These are phyloP conservation scores for Strix aluco DNA, from an alignment of 2,113 vertebrate genomes.

Conservation along the genomic window DNA sequence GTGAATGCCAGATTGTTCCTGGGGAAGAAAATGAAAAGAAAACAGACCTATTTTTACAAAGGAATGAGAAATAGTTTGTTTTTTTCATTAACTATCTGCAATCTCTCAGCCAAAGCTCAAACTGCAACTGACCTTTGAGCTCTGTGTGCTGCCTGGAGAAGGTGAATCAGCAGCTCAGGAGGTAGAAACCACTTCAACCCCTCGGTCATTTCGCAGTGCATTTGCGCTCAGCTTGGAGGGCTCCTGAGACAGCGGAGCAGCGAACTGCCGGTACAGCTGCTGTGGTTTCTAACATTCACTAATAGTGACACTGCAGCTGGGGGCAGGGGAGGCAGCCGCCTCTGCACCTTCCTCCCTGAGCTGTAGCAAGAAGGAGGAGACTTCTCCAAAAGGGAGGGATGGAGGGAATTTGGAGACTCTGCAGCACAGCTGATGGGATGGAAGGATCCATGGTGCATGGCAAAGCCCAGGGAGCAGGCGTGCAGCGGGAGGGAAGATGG, in stretches of 20 bases:
- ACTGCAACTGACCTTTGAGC: neutral
- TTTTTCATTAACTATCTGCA: neutral
- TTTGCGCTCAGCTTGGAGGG: neutral
- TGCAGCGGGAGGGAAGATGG: neutral
- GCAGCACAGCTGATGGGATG: neutral
- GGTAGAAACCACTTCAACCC: neutral
- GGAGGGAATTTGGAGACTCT: neutral
- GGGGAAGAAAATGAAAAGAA: neutral
- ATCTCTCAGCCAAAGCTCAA: neutral
- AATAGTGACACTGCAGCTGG: neutral
- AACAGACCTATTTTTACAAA: neutral
- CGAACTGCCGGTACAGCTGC: neutral
- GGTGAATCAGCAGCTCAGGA: slow-evolving; percentile 21
- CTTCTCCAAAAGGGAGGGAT: neutral
- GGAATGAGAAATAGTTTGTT: neutral
- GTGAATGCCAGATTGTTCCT: neutral
- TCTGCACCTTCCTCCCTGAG: neutral
- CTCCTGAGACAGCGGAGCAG: fast-evolving
- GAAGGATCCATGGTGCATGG: neutral
- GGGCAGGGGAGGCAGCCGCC: neutral
- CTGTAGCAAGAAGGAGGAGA: neutral
- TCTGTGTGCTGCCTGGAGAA: neutral
- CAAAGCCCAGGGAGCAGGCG: neutral
- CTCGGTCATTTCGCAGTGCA: neutral
- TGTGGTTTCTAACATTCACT: neutral